Conservation (phyloP, 2,888 invertebrate species). For the Camponotus fellah region DNA sequence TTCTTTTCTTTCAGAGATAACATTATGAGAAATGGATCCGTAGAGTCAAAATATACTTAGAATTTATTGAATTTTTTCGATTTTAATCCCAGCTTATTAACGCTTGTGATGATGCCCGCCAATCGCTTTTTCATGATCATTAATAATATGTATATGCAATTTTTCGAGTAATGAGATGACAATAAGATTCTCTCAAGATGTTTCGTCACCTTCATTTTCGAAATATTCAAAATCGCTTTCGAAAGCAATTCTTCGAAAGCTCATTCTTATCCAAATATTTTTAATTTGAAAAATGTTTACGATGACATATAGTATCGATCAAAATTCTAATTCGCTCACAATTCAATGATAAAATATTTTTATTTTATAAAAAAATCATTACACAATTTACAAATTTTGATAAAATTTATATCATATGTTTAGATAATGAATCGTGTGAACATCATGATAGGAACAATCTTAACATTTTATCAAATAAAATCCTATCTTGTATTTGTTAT, state of each 20-base stretch:
- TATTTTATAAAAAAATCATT: constrained; percentile 14
- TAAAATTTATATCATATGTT: background rate
- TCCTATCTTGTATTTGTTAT: background rate
- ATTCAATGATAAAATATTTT: background rate
- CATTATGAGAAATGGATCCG: background rate
- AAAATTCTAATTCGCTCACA: constrained; percentile 19
- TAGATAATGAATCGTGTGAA: background rate
- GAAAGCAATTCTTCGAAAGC: background rate
- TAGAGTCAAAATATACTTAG: background rate
- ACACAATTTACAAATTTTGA: background rate
- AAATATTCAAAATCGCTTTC: constrained; percentile 4
- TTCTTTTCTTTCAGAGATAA: background rate
- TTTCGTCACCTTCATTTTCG: constrained; percentile 11
- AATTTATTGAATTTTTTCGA: background rate
- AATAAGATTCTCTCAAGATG: constrained; percentile 1
- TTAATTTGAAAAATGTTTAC: background rate
- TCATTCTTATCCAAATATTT: constrained; percentile 11
- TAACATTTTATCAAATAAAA: background rate
- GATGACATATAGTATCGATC: background rate
- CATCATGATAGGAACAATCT: background rate
- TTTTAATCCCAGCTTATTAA: background rate
- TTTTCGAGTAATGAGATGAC: constrained; percentile 11
- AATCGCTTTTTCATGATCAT: constrained; percentile 6
- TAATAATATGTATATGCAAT: constrained; percentile 23
- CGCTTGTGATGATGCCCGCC: constrained; percentile 1